phyloP scores from a whole-genome alignment of 2,113 vertebrate genomes.

The Melospiza melodia region DNA sequence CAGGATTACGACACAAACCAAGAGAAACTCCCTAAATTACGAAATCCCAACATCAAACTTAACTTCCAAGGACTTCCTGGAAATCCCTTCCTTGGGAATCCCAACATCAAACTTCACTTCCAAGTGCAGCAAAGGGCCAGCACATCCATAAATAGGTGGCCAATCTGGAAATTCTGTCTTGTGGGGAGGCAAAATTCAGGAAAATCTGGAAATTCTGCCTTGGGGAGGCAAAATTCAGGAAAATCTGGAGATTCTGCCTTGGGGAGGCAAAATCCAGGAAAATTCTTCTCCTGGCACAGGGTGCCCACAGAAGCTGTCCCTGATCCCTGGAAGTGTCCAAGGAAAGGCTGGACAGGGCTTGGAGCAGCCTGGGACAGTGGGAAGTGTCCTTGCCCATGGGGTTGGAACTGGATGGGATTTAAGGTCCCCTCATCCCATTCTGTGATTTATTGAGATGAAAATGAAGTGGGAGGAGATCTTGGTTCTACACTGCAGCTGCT shows the following conservation, averaged over 20 bases:
- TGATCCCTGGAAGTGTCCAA: neutral
- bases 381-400: neutral
- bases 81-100: neutral
- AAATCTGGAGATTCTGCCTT: too few relatives aligned
- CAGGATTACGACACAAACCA: neutral
- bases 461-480: neutral
- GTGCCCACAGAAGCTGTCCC: neutral
- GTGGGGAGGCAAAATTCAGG: neutral
- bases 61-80: neutral
- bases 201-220: too few relatives aligned
- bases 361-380: neutral
- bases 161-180: neutral
- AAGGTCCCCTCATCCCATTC: neutral
- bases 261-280: too few relatives aligned
- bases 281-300: neutral
- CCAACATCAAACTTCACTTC: neutral
- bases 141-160: neutral
- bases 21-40: fast-evolving
- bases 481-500: neutral
- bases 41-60: neutral
- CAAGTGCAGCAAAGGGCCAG: neutral
- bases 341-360: neutral
- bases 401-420: neutral
- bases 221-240: too few relatives aligned
- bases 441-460: neutral